Base-by-base conservation (phyloP, 92 coral and sea anemone genomes). In the Epizoanthus scotinus region DNA sequence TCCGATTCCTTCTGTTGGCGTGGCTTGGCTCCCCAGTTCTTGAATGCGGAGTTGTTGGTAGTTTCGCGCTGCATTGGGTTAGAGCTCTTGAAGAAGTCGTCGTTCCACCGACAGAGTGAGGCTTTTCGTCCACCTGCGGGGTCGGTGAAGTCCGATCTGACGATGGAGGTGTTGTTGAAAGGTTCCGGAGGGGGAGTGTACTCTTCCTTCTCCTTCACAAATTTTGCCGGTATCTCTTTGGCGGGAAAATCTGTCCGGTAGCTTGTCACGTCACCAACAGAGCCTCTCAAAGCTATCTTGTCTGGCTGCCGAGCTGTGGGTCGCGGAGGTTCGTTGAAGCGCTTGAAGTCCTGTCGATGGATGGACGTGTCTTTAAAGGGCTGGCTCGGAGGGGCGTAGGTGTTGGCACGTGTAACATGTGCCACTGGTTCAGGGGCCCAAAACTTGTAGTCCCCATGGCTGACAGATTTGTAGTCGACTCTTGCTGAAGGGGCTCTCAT, bases 221-320 rank as follows among this genome's bases (percentile, higher is more conserved):
- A 19, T 79, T 82, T 82, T 28, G 90, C 89, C 26, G 98, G 98
- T 31, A 90, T 69, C 50, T 88, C 91, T 82, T 94, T 92, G 14
- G 85, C 75, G 17, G 26, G 70, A 62, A 83, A 91, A 58, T 94
- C 83, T 26, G 83, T 44, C 67, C 78, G 52, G 79, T 86, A 84
- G 40, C 87, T 88, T n/a, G 98, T 88, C 24, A 57, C 70, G 9
- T 82, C 80, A 15, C 84, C 83, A 10, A 91, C 54, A 0, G 91
- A 79, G 9, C 97, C 97, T 2, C 83, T 89, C 57, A 89, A 72
- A 60, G 60, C 83, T 66, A 95, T 84, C 81, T 95, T 93, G 78
- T 95, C 99, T 2, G 99, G 99, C 64, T 95, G 99, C 24, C 98
- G 73, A 14, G 86, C 99, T 34, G 92, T 93, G 6, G 99, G 98